Base-by-base conservation (phyloP, 2,888 invertebrate species). In the Drosophila mimetica region DNA sequence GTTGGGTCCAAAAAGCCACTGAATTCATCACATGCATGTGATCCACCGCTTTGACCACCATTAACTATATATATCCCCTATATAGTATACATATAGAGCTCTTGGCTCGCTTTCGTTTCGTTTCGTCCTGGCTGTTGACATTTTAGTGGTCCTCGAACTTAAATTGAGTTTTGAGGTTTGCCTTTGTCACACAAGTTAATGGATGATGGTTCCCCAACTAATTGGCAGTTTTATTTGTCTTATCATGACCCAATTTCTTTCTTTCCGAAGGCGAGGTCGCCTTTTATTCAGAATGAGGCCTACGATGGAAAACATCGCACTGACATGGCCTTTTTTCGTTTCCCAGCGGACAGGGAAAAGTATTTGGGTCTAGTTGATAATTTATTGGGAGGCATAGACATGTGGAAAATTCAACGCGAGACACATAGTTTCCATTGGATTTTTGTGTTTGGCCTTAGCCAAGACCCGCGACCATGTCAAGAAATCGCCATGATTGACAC, bases 341-440 rank as follows among this genome's bases (percentile, higher is more conserved):
- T 18, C 69, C 46, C 71, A 74, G 72, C 66, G 61, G 71, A 79
- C 74, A 74, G 65, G 77, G 70, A 76, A 80, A 60, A 70, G 71
- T 74, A 86, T 72, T 71, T 71, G 83, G 83, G 86, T 80, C 80
- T 76, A 80, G 86, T 82, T 77, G 53, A 71, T 74, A 66, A 59
- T 60, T 70, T 63, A 46, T 61, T 55, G 53, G 66, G 55, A 25
- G n/a, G n/a, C n/a, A n/a, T n/a, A 65, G 65, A 44, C 66, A 70
- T 58, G 44, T 58, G 36, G 46, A 37, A 51, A 58, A 46, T 58
- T 67, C 41, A 67, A 69, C 37, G 39, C n/a, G 58, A 70, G 76
- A 71, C 5, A 34, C 34, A 34, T 66, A 69, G 66, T 77, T 53
- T 57, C 67, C 66, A 51, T 51, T 32, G 47, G 11, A 59, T 30